Evolutionary conservation across 2,113 vertebrate species (phyloP).

Genomic region (Eulemur macaco): DNA sequence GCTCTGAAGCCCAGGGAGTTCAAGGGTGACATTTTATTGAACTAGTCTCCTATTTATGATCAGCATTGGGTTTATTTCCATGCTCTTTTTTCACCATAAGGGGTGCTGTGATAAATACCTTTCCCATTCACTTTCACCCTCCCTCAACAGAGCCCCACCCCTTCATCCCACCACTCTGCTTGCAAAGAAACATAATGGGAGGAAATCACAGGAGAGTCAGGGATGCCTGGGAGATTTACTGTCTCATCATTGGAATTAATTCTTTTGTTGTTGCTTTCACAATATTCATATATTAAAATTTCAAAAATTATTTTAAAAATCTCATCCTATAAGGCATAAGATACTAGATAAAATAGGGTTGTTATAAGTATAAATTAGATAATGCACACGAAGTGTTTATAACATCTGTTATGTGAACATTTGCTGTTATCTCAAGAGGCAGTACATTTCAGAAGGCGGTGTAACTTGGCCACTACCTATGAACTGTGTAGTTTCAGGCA

Average conservation of each 20-base stretch:
- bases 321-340: neutral
- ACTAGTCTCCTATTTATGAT: neutral
- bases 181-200: neutral
- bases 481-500: neutral
- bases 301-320: conserved; percentile 44
- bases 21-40: conserved; percentile 13
- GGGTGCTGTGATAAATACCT: neutral
- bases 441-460: neutral
- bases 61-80: neutral
- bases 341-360: neutral
- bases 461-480: neutral
- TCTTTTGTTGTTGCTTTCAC: neutral
- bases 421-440: neutral
- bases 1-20: neutral
- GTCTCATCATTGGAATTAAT: neutral
- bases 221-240: neutral
- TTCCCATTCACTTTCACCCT: neutral
- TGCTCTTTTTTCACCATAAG: neutral
- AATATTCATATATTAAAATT: conserved; percentile 27
- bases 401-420: neutral
- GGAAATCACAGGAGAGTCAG: neutral
- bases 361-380: neutral
- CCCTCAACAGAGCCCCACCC: neutral
- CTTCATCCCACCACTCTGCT: neutral
- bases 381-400: neutral